Percentiles rank a stretch among this genome's conserved stretches.
phyloP scores from a whole-genome alignment of 1,140 invertebrate genomes.

The Megalonaias nervosa region DNA sequence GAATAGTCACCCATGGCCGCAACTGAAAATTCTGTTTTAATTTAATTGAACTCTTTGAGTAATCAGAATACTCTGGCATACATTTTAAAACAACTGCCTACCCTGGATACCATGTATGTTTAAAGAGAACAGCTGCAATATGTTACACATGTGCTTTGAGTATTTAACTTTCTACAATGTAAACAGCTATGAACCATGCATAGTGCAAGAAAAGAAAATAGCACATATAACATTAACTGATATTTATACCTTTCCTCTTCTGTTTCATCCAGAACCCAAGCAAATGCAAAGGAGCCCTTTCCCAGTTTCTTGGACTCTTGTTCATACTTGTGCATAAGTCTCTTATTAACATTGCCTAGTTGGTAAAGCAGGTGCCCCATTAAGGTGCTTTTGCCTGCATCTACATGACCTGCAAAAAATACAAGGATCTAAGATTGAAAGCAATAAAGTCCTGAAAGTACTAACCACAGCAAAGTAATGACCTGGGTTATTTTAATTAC shows the following conservation, averaged over 20 bases:
- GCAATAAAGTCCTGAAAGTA: too few relatives aligned
- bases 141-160: neutral
- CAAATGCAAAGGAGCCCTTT: constrained; percentile 98
- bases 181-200: neutral
- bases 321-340: constrained; percentile 97
- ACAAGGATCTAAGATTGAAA: neutral
- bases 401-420: constrained; percentile 87
- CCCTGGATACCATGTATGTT: too few relatives aligned
- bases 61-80: too few relatives aligned
- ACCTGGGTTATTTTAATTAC: neutral
- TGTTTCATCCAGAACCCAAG: constrained; percentile 99
- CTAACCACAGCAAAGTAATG: too few relatives aligned
- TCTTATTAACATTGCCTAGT: constrained; percentile 91
- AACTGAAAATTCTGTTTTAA: too few relatives aligned
- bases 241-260: constrained; percentile 89
- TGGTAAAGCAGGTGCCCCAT: constrained; percentile 94
- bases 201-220: neutral
- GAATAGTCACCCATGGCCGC: neutral
- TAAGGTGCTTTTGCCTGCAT: constrained; percentile 98
- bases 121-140: too few relatives aligned
- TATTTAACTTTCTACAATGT: neutral
- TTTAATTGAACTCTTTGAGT: too few relatives aligned
- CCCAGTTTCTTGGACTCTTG: constrained; percentile 98
- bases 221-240: neutral
- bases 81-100: neutral